Evolutionary conservation across 2,113 vertebrate species (phyloP), one percentile per base, ranked within the genome.

Genomic region (Aix galericulata): DNA sequence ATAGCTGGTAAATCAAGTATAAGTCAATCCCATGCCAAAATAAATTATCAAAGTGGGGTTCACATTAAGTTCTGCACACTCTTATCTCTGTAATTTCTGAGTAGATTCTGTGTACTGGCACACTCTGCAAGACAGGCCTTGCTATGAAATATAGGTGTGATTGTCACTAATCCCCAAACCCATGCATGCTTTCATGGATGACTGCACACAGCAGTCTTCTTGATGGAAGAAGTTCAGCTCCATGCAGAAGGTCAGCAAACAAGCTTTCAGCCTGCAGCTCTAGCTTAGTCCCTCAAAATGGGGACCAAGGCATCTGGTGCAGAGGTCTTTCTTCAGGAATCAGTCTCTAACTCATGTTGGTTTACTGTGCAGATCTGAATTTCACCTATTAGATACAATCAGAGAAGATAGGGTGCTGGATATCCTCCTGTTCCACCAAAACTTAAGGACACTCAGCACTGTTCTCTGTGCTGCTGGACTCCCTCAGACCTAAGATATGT

Each of bases 1-100:
- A 94, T 95, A 95, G 85, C 83, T 92, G 76, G 74, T 71, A 42
- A 59, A 59, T 55, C 71, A 44, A 88, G 42, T 92, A 95, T 90
- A 68, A 86, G 71, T 85, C 93, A 74, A 26, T 73, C 79, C 59
- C 92, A 85, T 88, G 78, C 92, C 73, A 86, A 71, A 76, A 69
- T 38, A 62, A 38, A 66, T 66, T 71, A 56, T 91, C 11, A 25
- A 88, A 67, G 71, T 52, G 60, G 92, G 74, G 86, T 36, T 95
- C 89, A 82, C 74, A 16, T 80, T 89, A 71, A 74, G 74, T 94
- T 81, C 86, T 89, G 77, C 87, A 82, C 82, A 78, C 87, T 62
- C 42, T 83, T 88, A 69, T 3, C 77, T 89, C 44, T 78, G 38
- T 90, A 34, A 59, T 58, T 75, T 55, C 58, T 42, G 82, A 84